These are phyloP conservation scores for Neodontobutis hainanensis DNA, from an alignment of 2,113 vertebrate genomes.

Conservation along the genomic window DNA sequence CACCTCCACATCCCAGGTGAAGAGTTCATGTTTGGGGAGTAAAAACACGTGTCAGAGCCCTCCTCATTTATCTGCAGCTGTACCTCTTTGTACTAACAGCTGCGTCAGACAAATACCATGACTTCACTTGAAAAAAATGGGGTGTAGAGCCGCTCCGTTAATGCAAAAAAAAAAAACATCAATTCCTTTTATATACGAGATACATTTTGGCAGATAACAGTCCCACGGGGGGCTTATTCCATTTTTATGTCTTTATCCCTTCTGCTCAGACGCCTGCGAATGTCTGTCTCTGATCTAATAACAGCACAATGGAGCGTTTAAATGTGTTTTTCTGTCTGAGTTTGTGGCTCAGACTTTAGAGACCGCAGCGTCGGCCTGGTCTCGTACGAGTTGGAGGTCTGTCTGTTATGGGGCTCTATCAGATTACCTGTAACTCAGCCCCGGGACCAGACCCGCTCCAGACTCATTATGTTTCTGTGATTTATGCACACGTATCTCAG, in stretches of 20 bases:
- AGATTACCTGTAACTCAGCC: background rate
- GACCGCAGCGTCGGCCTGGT: no score
- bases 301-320: background rate
- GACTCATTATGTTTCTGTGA: background rate
- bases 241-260: no score
- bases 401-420: background rate
- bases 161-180: no score
- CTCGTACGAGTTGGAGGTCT: background rate
- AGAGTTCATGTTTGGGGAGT: conserved; percentile 8
- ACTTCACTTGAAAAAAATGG: no score
- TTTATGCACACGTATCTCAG: no score
- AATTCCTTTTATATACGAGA: no score
- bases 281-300: background rate
- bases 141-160: no score
- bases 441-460: background rate
- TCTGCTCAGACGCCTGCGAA: background rate
- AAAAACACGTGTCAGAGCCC: conserved; percentile 4
- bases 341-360: background rate
- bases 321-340: background rate
- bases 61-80: background rate
- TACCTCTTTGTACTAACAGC: background rate
- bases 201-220: no score
- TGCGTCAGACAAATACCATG: no score
- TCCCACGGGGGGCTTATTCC: no score
- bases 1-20: background rate